Evolutionary conservation across 1,140 invertebrate genomes (phyloP), one percentile per base, ranked within the genome.

Genomic region (Brachionus rotundiformis): DNA sequence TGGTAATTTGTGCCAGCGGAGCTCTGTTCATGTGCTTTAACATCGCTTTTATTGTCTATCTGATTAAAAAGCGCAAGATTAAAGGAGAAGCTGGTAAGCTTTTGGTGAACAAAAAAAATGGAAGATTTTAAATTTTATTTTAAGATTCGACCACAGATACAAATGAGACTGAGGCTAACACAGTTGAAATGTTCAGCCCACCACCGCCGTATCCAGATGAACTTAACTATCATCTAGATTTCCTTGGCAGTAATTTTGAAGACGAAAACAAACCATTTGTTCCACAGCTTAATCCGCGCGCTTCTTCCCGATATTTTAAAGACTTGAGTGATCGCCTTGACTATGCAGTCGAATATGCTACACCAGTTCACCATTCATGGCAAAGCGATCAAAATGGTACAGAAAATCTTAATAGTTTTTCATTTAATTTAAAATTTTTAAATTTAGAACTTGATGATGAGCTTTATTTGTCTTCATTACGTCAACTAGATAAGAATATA

Each of bases 81-180:
- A 79, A 79, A 79, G 76, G 76, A 16, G 76, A 79, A 79, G 76
- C 76, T 59, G 76, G 76, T 79, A 63, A 79, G 23, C 4, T 79
- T 27, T 27, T 36, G 59, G 8, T 68, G 5, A 8, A n/a, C 1
- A 54, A 19, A 54, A 63, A 63, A 25, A 68, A 33, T 33, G 31
- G 31, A 0, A 29, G 25, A 44, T 44, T 76, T 29, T 19, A 25
- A 25, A 1, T 44, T 76, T 23, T 19, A 13, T 23, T 47, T 49
- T 54, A 49, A 77, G 76, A 79, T 63, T 39, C 31, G 4, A 79
- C 76, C 31, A 79, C 76, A 1, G 76, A 79, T 13, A 79, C 76
- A 41, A 79, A 79, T 31, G 76, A 79, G 4, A 79, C 76, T 11
- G 76, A 79, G 19, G 76, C 76, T 31, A 79, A 79, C 29, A 79